Evolutionary conservation across 2,113 vertebrate genomes (phyloP).

Genomic region (Callospermophilus lateralis): DNA sequence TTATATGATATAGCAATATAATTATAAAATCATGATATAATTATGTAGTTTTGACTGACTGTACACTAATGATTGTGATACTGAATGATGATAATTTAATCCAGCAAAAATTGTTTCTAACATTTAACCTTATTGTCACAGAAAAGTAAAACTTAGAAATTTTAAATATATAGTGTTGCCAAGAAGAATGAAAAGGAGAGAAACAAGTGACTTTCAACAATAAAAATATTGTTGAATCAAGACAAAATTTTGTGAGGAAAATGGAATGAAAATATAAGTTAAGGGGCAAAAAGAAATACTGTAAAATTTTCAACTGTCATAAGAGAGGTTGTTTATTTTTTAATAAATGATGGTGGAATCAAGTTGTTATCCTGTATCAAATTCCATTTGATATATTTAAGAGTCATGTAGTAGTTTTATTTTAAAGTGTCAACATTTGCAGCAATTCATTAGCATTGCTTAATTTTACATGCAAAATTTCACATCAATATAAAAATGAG

Average conservation of each 20-base stretch:
- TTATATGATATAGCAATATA: background rate
- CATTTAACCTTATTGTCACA: background rate
- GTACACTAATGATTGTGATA: background rate
- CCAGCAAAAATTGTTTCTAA: slow-evolving; percentile 21
- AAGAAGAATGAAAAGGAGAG: background rate
- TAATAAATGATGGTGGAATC: background rate
- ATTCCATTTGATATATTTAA: background rate
- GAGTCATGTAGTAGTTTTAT: background rate
- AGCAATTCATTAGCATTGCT: background rate
- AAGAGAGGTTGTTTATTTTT: background rate
- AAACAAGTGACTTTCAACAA: background rate
- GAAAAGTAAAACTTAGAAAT: background rate
- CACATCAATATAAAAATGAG: background rate
- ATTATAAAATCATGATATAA: slow-evolving; percentile 2
- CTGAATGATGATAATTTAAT: background rate
- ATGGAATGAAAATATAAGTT: background rate
- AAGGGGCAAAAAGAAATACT: background rate
- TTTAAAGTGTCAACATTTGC: background rate
- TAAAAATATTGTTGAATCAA: background rate
- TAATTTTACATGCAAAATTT: background rate
- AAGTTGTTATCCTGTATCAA: background rate
- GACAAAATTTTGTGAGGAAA: background rate
- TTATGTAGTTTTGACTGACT: background rate
- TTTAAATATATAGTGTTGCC: background rate
- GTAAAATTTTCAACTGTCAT: background rate